Percentiles rank a stretch among this genome's conserved stretches.
phyloP scores from a whole-genome alignment of 1,140 invertebrate genomes.

The Drosophila tristis region DNA sequence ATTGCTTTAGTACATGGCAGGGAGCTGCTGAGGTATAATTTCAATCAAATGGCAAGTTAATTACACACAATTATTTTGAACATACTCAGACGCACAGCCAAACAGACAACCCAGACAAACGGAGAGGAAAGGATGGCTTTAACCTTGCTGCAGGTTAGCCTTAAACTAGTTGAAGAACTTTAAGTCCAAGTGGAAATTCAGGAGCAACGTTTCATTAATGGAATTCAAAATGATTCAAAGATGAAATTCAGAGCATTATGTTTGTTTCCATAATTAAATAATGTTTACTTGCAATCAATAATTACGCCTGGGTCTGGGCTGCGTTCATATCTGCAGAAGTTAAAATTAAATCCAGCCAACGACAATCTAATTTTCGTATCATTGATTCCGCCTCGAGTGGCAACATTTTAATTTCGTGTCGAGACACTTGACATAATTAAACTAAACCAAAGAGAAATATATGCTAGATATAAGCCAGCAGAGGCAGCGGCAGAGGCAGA shows the following conservation, averaged over 20 bases:
- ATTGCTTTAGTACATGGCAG: constrained; percentile 51
- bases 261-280: too few relatives aligned
- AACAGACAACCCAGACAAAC: constrained; percentile 7
- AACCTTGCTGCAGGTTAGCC: too few relatives aligned
- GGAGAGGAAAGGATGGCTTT: not conserved
- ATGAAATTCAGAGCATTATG: too few relatives aligned
- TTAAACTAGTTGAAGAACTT: too few relatives aligned
- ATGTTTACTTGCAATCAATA: constrained; percentile 6
- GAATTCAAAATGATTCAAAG: too few relatives aligned
- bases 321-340: constrained; percentile 40
- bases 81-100: constrained; percentile 18
- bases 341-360: not conserved
- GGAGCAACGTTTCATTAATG: too few relatives aligned
- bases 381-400: constrained; percentile 38
- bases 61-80: constrained; percentile 74
- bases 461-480: constrained; percentile 19
- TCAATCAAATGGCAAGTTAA: constrained; percentile 81
- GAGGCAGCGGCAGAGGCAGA: not conserved
- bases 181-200: too few relatives aligned
- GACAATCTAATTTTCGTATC: constrained; percentile 33
- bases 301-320: constrained; percentile 7
- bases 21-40: constrained; percentile 57
- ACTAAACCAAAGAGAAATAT: constrained; percentile 13
- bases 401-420: constrained; percentile 77
- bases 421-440: constrained; percentile 80